Conservation (phyloP, 2,113 vertebrate genomes). For the Cyphomyrus discorhynchus region DNA sequence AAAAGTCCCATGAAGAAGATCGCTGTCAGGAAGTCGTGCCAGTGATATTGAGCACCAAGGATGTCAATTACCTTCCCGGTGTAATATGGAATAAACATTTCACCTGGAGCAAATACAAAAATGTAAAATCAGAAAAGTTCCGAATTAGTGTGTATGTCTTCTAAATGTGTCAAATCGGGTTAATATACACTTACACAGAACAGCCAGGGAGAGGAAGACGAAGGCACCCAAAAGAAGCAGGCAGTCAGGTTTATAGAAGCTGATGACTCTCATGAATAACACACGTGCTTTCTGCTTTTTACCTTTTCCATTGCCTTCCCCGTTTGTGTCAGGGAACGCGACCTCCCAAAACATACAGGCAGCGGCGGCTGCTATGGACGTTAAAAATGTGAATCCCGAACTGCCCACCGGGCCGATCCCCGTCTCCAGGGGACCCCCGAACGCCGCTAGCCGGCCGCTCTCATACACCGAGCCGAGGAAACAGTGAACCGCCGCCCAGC, state of each 20-base stretch:
- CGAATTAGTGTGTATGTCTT: not conserved
- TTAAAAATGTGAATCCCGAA: slow-evolving; percentile 35
- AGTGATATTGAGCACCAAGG: slow-evolving; percentile 52
- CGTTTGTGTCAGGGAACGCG: slow-evolving; percentile 39
- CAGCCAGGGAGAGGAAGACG: slow-evolving; percentile 56
- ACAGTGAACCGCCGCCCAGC: slow-evolving; percentile 25
- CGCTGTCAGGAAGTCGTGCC: slow-evolving; percentile 47
- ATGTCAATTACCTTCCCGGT: slow-evolving; percentile 73
- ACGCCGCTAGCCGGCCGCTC: slow-evolving; percentile 28
- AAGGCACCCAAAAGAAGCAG: slow-evolving; percentile 40
- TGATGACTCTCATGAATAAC: slow-evolving; percentile 53
- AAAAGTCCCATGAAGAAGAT: slow-evolving; percentile 59
- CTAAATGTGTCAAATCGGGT: not conserved
- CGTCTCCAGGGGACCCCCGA: slow-evolving; percentile 19
- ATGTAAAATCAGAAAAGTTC: not conserved
- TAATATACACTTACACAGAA: slow-evolving; percentile 51
- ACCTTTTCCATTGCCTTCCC: slow-evolving; percentile 3
- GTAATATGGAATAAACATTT: slow-evolving; percentile 61
- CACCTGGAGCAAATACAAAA: slow-evolving; percentile 35
- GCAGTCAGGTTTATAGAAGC: slow-evolving; percentile 33
- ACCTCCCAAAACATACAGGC: slow-evolving; percentile 59
- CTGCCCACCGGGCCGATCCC: slow-evolving; percentile 21
- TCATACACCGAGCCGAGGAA: slow-evolving; percentile 49
- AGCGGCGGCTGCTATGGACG: slow-evolving; percentile 38
- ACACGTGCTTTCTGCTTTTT: slow-evolving; percentile 36